These are phyloP conservation scores for Urocyon cinereoargenteus DNA, from an alignment of 2,797 vertebrate species.

Conservation along the genomic window DNA sequence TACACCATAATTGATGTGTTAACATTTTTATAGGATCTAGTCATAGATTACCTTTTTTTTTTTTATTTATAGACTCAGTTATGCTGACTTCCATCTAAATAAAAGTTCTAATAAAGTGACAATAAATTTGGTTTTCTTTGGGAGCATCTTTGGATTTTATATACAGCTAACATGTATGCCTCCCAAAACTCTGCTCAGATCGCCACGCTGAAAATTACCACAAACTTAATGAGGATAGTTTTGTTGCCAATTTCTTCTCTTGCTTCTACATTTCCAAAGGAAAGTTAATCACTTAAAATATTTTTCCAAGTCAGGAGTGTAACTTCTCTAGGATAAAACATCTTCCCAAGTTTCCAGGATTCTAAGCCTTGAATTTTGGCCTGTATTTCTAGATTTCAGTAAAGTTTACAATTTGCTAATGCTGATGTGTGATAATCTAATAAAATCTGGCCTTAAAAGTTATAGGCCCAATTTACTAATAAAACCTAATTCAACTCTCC, in stretches of 20 bases:
- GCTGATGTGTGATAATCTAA: conserved; percentile 89
- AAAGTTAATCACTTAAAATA: conserved; percentile 62
- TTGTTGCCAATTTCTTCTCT: conserved; percentile 17
- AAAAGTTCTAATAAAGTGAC: conserved; percentile 46
- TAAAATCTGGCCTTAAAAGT: conserved; percentile 88
- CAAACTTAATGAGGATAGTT: neutral
- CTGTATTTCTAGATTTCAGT: conserved; percentile 83
- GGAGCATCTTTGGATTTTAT: conserved; percentile 26
- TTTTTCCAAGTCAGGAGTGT: conserved; percentile 58
- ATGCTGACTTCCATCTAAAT: conserved; percentile 46
- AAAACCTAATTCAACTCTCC: conserved; percentile 88
- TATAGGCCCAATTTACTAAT: conserved; percentile 89
- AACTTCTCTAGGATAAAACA: conserved; percentile 64
- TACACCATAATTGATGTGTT: conserved; percentile 41
- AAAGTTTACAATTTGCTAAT: conserved; percentile 90
- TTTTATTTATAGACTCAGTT: conserved; percentile 57
- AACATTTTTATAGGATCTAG: conserved; percentile 65
- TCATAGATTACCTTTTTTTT: conserved; percentile 54
- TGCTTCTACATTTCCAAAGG: conserved; percentile 48
- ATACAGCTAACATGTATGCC: neutral
- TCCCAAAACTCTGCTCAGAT: neutral
- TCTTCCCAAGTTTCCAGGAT: conserved; percentile 77
- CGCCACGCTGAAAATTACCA: conserved; percentile 21
- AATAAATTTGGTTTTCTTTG: conserved; percentile 55
- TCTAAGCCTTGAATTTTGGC: conserved; percentile 79